Conservation (phyloP, 2,888 invertebrate genomes). For the Autographa gamma region DNA sequence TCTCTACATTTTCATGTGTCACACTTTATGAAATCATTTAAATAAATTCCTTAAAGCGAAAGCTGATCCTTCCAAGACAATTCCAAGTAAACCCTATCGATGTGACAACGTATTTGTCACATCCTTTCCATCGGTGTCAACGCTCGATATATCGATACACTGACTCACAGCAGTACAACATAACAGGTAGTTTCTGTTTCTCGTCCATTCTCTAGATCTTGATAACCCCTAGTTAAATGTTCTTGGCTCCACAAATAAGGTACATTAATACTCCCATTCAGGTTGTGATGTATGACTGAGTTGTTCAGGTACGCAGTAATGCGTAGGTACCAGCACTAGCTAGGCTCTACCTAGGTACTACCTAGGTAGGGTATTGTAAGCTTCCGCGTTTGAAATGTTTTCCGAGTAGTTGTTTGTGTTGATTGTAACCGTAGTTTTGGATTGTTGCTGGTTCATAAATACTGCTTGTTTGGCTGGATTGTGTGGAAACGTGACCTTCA, state of each 20-base stretch:
- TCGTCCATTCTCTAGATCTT: conserved; percentile 48
- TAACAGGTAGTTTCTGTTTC: conserved; percentile 38
- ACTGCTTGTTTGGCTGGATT: neutral
- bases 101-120: neutral
- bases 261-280: conserved; percentile 57
- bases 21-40: too few species aligned
- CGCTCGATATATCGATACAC: conserved; percentile 20
- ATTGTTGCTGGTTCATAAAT: neutral
- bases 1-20: too few species aligned
- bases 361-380: conserved; percentile 44
- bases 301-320: conserved; percentile 40
- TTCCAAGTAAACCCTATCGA: neutral
- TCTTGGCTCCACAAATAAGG: conserved; percentile 51
- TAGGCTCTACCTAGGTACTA: conserved; percentile 7
- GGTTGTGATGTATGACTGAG: conserved; percentile 44
- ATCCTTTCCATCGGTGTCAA: conserved; percentile 26
- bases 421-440: neutral
- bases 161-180: conserved; percentile 39
- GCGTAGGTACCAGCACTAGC: conserved; percentile 25
- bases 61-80: neutral
- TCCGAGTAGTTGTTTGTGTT: conserved; percentile 27
- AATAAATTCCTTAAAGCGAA: neutral
- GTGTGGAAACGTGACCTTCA: neutral
- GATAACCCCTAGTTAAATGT: conserved; percentile 50
- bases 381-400: conserved; percentile 53